Percentiles rank a stretch among this genome's conserved stretches.
phyloP scores from a whole-genome alignment of 2,797 vertebrate genomes.

The Crocidura indochinensis region DNA sequence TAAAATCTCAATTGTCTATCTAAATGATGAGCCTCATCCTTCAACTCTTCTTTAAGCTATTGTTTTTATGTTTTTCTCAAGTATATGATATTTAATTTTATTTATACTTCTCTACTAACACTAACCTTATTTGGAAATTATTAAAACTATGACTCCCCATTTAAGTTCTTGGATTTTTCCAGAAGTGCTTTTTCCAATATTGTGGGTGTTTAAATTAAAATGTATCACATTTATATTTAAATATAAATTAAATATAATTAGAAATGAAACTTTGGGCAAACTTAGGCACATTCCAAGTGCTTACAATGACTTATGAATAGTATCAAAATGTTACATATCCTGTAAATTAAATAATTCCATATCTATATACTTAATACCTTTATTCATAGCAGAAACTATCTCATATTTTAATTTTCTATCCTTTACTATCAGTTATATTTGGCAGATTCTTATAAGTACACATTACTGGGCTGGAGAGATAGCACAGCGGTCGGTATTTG shows the following conservation, averaged over 20 bases:
- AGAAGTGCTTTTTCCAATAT: background rate
- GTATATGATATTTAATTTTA: background rate
- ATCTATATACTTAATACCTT: slow-evolving; percentile 1
- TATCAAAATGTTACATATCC: background rate
- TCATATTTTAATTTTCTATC: slow-evolving; percentile 24
- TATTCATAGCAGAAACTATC: background rate
- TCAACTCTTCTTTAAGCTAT: background rate
- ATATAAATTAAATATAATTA: slow-evolving; percentile 52
- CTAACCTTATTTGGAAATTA: slow-evolving; percentile 21
- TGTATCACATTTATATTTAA: slow-evolving; percentile 18
- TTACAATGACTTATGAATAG: too few species aligned
- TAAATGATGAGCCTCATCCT: background rate
- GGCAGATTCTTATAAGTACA: background rate
- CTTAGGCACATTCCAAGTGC: background rate
- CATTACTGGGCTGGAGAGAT: too few species aligned
- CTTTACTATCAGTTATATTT: background rate
- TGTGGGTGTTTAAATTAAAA: slow-evolving; percentile 46
- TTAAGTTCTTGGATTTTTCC: background rate
- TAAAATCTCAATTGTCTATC: background rate
- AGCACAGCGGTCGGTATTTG: too few species aligned
- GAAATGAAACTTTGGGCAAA: slow-evolving; percentile 3
- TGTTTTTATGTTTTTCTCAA: background rate
- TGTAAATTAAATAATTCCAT: background rate
- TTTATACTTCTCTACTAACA: slow-evolving; percentile 3
- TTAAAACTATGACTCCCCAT: background rate